Evolutionary conservation across 2,113 vertebrate species (phyloP), one percentile per base, ranked within the genome.

Genomic region (Strix uralensis): DNA sequence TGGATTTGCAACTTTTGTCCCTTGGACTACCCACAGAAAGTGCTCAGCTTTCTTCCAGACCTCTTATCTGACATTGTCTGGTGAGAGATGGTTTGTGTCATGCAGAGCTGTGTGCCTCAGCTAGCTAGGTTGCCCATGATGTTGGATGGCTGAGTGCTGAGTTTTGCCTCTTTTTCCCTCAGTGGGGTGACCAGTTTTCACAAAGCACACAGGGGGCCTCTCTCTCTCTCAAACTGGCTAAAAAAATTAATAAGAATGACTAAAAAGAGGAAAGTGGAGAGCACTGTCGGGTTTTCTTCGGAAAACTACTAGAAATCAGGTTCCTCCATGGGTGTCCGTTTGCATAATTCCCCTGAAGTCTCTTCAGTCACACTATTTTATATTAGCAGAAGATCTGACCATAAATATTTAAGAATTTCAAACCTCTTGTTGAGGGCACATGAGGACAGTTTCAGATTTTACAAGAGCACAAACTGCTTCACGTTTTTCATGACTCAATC

Each of bases 371-470:
- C 51, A 30, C 49, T 79, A 54, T 30, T 95, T 82, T 77, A 51
- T 87, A 78, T 15, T 67, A 87, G 71, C 46, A 82, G 87, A 84
- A 94, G 54, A 91, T 58, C 78, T 46, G 42, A 49, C 78, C 81
- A 81, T 92, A 90, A 95, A 91, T 92, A 91, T 78, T 95, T 77
- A 91, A 88, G 74, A 84, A 83, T 95, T 93, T 95, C 88, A 88
- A 62, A 44, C 38, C 58, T 88, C 70, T 94, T 1, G 0, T 30
- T 77, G 38, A 86, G 81, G 73, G 66, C 69, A 87, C n/a, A 47
- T 46, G n/a, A 94, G 74, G 92, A 85, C 55, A 80, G 71, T 92
- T 95, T 94, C 26, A 2, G 71, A 88, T 92, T 91, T 94, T 92
- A 88, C 40, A 91, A 92, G 91, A 73, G 74, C 36, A 88, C 44